Percentiles rank a stretch among this genome's conserved stretches.
Conservation (phyloP, 1,140 invertebrate species). For the Asbolus verrucosus region DNA sequence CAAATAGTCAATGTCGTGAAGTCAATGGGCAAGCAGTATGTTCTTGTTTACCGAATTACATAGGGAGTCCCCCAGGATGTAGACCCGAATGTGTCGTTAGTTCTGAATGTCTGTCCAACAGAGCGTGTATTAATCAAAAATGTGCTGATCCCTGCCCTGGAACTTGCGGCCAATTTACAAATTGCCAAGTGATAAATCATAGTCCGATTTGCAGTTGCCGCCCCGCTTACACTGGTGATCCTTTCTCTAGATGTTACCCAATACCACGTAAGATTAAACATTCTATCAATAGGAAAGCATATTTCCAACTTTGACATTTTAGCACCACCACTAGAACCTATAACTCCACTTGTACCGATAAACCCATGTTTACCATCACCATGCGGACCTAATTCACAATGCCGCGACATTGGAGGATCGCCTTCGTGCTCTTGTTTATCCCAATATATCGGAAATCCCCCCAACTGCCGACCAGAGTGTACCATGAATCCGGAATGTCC, state of each 20-base stretch:
- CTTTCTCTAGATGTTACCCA: conserved; percentile 72
- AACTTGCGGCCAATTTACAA: conserved; percentile 72
- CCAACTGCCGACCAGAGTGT: conserved; percentile 79
- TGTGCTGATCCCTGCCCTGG: conserved; percentile 74
- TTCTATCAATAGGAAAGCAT: neutral
- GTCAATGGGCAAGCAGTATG: conserved; percentile 71
- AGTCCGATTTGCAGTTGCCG: conserved; percentile 76
- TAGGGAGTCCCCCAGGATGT: conserved; percentile 72
- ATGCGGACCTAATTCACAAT: conserved; percentile 79
- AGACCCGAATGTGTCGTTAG: conserved; percentile 73
- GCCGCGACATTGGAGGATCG: conserved; percentile 70
- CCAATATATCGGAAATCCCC: conserved; percentile 77
- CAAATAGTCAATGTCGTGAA: conserved; percentile 73
- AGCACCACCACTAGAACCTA: conserved; percentile 53
- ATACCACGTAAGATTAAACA: conserved; percentile 67
- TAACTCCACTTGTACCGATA: conserved; percentile 44
- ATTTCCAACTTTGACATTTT: conserved; percentile 46
- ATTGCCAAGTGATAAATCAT: conserved; percentile 76
- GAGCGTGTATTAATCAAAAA: conserved; percentile 73
- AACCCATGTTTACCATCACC: conserved; percentile 77
- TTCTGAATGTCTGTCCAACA: conserved; percentile 72
- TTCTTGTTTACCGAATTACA: conserved; percentile 73
- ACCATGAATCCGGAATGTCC: conserved; percentile 75
- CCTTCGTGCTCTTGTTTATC: conserved; percentile 75
- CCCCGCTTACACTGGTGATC: conserved; percentile 74